Percentiles rank a stretch among this genome's conserved stretches.
These are phyloP conservation scores for Phragmatobia fuliginosa DNA, from an alignment of 2,888 invertebrate species.

Conservation along the genomic window DNA sequence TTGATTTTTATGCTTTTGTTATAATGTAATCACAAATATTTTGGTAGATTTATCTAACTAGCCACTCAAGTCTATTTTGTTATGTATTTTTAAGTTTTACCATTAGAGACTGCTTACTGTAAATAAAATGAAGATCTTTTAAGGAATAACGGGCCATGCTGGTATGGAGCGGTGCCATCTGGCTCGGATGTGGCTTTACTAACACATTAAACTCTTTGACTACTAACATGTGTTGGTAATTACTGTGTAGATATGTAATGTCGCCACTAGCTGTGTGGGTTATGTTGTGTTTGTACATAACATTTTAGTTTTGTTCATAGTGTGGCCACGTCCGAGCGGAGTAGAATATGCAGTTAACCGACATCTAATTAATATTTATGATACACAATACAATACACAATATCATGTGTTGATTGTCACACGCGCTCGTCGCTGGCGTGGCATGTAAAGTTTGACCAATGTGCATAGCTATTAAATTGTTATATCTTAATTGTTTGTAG, in stretches of 20 bases:
- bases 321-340: slow-evolving; percentile 37
- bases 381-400: slow-evolving; percentile 21
- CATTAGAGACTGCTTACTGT: slow-evolving; percentile 69
- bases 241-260: slow-evolving; percentile 38
- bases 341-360: slow-evolving; percentile 55
- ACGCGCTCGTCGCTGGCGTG: slow-evolving; percentile 22
- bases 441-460: slow-evolving; percentile 41
- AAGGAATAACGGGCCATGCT: slow-evolving; percentile 70
- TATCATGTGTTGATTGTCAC: slow-evolving; percentile 27
- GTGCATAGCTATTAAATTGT: slow-evolving; percentile 39
- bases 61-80: slow-evolving; percentile 82
- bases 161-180: slow-evolving; percentile 56
- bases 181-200: slow-evolving; percentile 56
- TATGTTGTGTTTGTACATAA: slow-evolving; percentile 40
- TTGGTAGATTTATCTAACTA: slow-evolving; percentile 78
- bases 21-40: slow-evolving; percentile 80
- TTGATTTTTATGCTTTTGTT: slow-evolving; percentile 81
- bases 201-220: slow-evolving; percentile 25
- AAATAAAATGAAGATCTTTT: slow-evolving; percentile 78
- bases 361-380: slow-evolving; percentile 57
- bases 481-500: slow-evolving; percentile 32
- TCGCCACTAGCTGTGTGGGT: slow-evolving; percentile 48
- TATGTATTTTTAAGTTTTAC: slow-evolving; percentile 85
- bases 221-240: slow-evolving; percentile 32
- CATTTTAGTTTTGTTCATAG: slow-evolving; percentile 35